Percentiles rank a stretch among this genome's conserved stretches.
Conservation (phyloP, 2,888 invertebrate genomes). For the Dryadula phaetusa region DNA sequence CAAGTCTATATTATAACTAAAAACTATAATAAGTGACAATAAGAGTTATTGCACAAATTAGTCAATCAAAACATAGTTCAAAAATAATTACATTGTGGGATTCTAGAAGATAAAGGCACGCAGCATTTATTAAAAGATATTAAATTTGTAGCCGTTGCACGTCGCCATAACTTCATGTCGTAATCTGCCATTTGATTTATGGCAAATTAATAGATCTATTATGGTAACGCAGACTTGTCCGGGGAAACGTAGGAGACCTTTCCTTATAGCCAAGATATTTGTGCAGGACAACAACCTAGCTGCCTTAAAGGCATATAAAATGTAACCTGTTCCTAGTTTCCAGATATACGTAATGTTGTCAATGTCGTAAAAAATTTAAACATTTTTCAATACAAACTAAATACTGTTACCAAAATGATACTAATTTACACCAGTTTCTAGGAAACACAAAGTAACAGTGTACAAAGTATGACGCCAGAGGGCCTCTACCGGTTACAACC, state of each 20-base stretch:
- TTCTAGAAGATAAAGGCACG: not conserved
- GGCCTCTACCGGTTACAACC: conserved; percentile 50
- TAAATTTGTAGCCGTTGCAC: conserved; percentile 9
- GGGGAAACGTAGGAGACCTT: conserved; percentile 31
- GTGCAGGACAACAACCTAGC: conserved; percentile 35
- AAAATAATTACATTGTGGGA: not conserved
- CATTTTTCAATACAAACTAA: not conserved
- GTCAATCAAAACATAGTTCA: too few relatives aligned
- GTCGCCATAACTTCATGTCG: conserved; percentile 16
- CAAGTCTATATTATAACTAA: too few relatives aligned
- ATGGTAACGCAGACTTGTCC: conserved; percentile 28
- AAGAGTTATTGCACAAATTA: too few relatives aligned
- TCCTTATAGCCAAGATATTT: conserved; percentile 34
- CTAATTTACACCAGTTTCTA: conserved; percentile 2
- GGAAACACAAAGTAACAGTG: conserved; percentile 13
- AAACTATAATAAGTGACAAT: too few relatives aligned
- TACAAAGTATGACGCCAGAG: conserved; percentile 27
- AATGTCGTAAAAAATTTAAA: not conserved
- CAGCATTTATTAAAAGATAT: not conserved
- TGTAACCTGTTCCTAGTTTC: conserved; percentile 25
- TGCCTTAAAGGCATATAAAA: conserved; percentile 18
- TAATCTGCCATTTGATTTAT: conserved; percentile 22
- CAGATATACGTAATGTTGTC: conserved; percentile 25
- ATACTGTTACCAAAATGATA: not conserved
- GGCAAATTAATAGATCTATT: conserved; percentile 29